Conservation (phyloP, 2,113 vertebrate species). For the Lepus europaeus region DNA sequence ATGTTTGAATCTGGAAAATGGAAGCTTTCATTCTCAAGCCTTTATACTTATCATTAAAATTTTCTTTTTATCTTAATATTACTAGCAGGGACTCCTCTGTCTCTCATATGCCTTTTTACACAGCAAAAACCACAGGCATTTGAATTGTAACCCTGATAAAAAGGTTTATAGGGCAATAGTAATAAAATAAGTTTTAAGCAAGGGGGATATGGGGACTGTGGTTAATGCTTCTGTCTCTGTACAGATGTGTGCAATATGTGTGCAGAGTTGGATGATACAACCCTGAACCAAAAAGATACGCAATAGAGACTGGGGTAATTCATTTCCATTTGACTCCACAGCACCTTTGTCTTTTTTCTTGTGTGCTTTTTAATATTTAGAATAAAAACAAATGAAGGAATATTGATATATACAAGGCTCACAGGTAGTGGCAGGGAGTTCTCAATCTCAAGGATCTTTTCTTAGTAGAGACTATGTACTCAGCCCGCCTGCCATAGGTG, state of each 20-base stretch:
- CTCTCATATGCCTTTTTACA: constrained; percentile 39
- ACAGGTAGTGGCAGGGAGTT: not conserved
- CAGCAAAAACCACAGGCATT: constrained; percentile 19
- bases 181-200: constrained; percentile 48
- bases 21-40: constrained; percentile 68
- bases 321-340: not conserved
- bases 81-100: not conserved
- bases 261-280: not conserved
- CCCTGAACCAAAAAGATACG: constrained; percentile 16
- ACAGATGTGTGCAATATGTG: constrained; percentile 69
- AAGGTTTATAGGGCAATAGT: constrained; percentile 49
- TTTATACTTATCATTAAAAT: constrained; percentile 78
- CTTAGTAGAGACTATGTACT: not conserved
- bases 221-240: not conserved
- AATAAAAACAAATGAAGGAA: constrained; percentile 45
- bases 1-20: constrained; percentile 65
- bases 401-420: not conserved
- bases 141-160: constrained; percentile 46
- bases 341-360: not conserved
- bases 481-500: not conserved
- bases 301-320: not conserved
- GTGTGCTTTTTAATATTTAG: not conserved
- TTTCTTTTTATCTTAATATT: constrained; percentile 58
- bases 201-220: not conserved
- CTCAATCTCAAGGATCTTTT: not conserved